A percentile compares a stretch with the other conserved stretches of the same genome.
phyloP scores from a whole-genome alignment of 2,888 invertebrate genomes.

The Cephus pygmeus region DNA sequence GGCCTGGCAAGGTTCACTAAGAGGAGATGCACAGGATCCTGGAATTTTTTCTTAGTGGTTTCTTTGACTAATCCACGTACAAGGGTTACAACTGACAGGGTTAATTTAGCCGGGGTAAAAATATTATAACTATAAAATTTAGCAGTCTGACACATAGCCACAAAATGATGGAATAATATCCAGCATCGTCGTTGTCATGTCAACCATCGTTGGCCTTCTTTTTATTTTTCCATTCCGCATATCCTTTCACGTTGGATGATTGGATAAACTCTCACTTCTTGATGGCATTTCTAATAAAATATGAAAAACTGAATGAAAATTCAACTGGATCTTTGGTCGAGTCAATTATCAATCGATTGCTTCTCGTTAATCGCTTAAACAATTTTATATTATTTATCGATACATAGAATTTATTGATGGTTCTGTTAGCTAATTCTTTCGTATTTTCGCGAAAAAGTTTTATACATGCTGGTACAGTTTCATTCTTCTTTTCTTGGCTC shows the following conservation, averaged over 20 bases:
- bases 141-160: neutral
- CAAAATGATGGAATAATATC: neutral
- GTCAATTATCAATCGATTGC: neutral
- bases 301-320: neutral
- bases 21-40: neutral
- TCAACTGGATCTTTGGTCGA: neutral
- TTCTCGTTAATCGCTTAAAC: constrained; percentile 44
- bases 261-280: neutral
- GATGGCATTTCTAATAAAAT: neutral
- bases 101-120: neutral
- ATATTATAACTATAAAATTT: neutral
- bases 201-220: neutral
- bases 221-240: neutral
- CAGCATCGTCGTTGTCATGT: neutral
- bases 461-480: constrained; percentile 15
- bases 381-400: constrained; percentile 60
- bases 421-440: constrained; percentile 41
- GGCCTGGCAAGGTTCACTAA: neutral
- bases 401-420: constrained; percentile 59
- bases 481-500: neutral
- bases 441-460: constrained; percentile 17
- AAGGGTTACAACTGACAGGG: neutral
- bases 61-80: neutral
- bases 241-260: neutral
- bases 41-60: neutral